Evolutionary conservation across 1,140 invertebrate genomes (phyloP), one percentile per base, ranked within the genome.

Genomic region (Drosophila nasuta): DNA sequence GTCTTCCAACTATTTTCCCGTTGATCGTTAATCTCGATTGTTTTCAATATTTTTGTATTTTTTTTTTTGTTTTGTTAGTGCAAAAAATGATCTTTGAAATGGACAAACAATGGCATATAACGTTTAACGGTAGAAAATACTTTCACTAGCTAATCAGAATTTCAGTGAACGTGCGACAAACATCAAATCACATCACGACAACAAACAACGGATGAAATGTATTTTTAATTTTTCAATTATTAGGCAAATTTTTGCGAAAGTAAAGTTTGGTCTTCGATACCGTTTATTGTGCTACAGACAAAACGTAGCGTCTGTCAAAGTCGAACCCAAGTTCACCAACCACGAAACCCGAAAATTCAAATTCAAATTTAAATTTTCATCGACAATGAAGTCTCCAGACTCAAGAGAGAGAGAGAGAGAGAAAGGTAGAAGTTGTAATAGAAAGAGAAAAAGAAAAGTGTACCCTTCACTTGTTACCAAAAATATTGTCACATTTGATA

Each of bases 241-340:
- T 88, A 87, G 49, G 67, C 83, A 88, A 87, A 87, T 87, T 88
- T 87, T 88, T 88, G 83, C 83, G 83, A 87, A 87, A 87, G 83
- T 82, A 60, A 76, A 72, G 7, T 59, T 64, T 28, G 13, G 33
- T n/a, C 48, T 65, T 13, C 13, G 15, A 70, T 83, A 87, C 82
- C 82, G 79, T 87, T 87, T 11, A 46, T 30, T 38, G 59, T 38
- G 59, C 46, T 15, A 49, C 46, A 38, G 15, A n/a, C 45, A 5
- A 35, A 48, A 38, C 35, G 35, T 38, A 38, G 10, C 35, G 35
- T 38, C 35, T 38, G 35, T 51, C 17, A n/a, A 51, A 51, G 11
- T 2, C 17, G 33, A 63, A 51, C n/a, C 49, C 20, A 33, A 51
- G 13, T 63, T 63, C 46, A 25, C 20, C 20, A 46, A 51, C 35